These are phyloP conservation scores for Melanotaenia duboulayi DNA, from an alignment of 2,113 vertebrate genomes.

Conservation along the genomic window DNA sequence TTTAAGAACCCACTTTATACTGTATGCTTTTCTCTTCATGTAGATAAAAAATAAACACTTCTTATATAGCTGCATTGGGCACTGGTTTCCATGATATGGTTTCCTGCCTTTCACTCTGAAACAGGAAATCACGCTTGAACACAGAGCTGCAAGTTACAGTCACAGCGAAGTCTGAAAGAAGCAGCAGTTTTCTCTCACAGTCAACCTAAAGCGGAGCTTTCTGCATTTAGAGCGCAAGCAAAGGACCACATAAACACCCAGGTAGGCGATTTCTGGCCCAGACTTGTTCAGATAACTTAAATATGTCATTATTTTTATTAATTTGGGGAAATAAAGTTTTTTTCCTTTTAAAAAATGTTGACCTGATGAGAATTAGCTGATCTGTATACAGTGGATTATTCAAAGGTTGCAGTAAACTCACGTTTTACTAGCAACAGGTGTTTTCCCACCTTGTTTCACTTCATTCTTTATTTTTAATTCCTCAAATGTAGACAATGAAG, in stretches of 20 bases:
- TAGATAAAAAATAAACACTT: background rate
- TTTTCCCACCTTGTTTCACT: slow-evolving; percentile 10
- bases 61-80: background rate
- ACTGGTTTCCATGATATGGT: background rate
- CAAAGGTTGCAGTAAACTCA: no score
- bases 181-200: background rate
- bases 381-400: background rate
- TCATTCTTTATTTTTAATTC: background rate
- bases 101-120: slow-evolving; percentile 32
- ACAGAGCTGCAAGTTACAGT: background rate
- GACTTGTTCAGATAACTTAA: background rate
- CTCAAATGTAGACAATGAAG: background rate
- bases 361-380: background rate
- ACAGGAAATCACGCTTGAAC: slow-evolving; percentile 48
- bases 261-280: slow-evolving; percentile 32
- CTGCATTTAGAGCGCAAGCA: background rate
- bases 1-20: no score
- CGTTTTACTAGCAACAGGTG: background rate
- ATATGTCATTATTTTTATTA: background rate
- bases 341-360: background rate
- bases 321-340: background rate
- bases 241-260: background rate
- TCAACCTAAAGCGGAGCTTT: background rate
- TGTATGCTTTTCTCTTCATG: no score
- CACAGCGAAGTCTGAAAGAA: background rate